phyloP scores from a whole-genome alignment of 2,113 vertebrate species.

The Zosterops japonicus region DNA sequence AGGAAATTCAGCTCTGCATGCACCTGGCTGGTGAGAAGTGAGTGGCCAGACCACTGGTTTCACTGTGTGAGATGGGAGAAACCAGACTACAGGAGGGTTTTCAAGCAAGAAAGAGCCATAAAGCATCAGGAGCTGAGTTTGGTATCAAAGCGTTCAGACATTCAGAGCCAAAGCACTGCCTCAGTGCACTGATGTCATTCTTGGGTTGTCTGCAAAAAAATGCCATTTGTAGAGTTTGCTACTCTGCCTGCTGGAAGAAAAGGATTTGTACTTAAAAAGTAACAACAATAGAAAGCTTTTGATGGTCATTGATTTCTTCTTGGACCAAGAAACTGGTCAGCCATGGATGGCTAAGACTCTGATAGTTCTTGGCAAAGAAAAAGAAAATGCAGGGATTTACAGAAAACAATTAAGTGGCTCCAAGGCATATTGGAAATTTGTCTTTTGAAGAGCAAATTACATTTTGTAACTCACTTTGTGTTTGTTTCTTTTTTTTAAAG shows the following conservation, averaged over 20 bases:
- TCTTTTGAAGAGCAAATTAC: slow-evolving; percentile 3
- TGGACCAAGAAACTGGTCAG: neutral
- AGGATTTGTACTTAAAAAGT: neutral
- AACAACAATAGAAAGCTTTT: slow-evolving; percentile 12
- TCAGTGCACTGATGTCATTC: neutral
- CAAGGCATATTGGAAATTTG: neutral
- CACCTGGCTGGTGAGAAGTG: neutral
- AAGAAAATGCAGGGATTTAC: neutral
- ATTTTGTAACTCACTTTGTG: neutral
- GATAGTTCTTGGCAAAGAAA: slow-evolving; percentile 11
- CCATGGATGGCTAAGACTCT: neutral
- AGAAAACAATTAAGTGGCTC: neutral
- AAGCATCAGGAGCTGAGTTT: neutral
- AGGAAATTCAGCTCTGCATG: neutral
- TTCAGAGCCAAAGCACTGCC: neutral
- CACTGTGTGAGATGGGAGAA: neutral
- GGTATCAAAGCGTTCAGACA: neutral
- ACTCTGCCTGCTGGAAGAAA: neutral
- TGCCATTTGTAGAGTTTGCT: neutral
- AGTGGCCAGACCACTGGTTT: neutral
- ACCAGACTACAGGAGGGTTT: neutral
- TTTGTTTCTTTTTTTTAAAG: neutral
- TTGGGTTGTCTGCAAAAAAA: neutral
- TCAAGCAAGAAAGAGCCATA: neutral
- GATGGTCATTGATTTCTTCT: slow-evolving; percentile 21